A percentile compares a stretch with the other conserved stretches of the same genome.
phyloP scores from a whole-genome alignment of 2,888 invertebrate species.

The Polietes domitor region DNA sequence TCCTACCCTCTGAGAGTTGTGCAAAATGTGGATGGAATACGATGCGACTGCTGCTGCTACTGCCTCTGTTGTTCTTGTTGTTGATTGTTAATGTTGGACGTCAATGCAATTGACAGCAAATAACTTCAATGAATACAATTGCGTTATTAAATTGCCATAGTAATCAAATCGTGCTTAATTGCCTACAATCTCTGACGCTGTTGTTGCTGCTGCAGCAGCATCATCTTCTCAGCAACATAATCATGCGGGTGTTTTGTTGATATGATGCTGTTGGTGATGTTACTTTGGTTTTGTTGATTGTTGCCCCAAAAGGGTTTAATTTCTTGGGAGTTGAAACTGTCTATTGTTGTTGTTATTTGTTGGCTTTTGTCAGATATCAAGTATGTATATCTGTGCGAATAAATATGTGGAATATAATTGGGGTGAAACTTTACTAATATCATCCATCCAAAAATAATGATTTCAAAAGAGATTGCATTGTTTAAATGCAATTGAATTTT shows the following conservation, averaged over 20 bases:
- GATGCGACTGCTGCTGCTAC: too few species aligned
- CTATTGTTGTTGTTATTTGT: constrained; percentile 6
- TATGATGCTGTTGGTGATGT: too few species aligned
- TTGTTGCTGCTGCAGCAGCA: background rate
- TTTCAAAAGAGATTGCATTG: too few species aligned
- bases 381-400: too few species aligned
- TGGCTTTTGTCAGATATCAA: background rate
- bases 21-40: constrained; percentile 64
- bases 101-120: constrained; percentile 13
- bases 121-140: constrained; percentile 80
- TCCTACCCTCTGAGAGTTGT: background rate
- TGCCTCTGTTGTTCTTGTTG: too few species aligned
- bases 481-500: too few species aligned
- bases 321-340: constrained; percentile 8
- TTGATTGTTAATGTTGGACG: constrained; percentile 16
- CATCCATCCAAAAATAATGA: too few species aligned
- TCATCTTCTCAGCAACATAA: background rate
- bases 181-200: background rate
- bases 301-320: background rate
- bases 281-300: too few species aligned
- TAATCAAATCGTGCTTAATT: constrained; percentile 62
- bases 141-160: constrained; percentile 79
- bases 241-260: background rate
- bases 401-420: too few species aligned
- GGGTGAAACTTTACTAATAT: too few species aligned